Percentiles rank a stretch among this genome's conserved stretches.
phyloP scores from a whole-genome alignment of 2,113 vertebrate species.

The Odontophorus gujanensis region DNA sequence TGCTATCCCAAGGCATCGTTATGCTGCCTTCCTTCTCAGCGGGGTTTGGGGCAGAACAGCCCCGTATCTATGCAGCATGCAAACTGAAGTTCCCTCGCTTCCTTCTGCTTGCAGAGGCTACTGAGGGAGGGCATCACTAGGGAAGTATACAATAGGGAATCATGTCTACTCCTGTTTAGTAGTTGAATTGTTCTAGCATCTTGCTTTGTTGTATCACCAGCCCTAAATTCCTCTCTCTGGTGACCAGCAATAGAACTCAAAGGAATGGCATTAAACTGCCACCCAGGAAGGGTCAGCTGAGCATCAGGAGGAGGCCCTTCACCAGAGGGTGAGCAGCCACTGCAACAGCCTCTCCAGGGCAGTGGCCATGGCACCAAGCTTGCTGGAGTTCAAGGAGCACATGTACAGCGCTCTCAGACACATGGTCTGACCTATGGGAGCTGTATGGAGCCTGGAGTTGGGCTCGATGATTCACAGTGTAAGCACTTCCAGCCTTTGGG shows the following conservation, averaged over 20 bases:
- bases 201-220: background rate
- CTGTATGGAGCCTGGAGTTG: no score
- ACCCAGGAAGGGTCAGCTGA: no score
- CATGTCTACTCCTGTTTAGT: background rate
- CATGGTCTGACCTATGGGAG: no score
- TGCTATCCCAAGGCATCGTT: accelerated
- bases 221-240: background rate
- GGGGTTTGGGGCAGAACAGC: background rate
- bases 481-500: background rate
- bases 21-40: background rate
- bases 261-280: no score
- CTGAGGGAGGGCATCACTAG: background rate
- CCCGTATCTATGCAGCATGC: background rate
- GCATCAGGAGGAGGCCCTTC: no score
- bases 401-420: no score
- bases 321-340: no score
- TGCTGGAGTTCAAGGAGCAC: no score
- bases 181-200: background rate
- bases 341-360: no score
- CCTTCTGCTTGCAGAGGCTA: background rate
- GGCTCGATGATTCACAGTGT: no score
- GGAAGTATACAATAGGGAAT: background rate
- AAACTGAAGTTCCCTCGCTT: background rate
- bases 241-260: no score
- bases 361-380: no score